Percentiles rank a stretch among this genome's conserved stretches.
Conservation (phyloP, 2,113 vertebrate species). For the Halichoerus grypus region DNA sequence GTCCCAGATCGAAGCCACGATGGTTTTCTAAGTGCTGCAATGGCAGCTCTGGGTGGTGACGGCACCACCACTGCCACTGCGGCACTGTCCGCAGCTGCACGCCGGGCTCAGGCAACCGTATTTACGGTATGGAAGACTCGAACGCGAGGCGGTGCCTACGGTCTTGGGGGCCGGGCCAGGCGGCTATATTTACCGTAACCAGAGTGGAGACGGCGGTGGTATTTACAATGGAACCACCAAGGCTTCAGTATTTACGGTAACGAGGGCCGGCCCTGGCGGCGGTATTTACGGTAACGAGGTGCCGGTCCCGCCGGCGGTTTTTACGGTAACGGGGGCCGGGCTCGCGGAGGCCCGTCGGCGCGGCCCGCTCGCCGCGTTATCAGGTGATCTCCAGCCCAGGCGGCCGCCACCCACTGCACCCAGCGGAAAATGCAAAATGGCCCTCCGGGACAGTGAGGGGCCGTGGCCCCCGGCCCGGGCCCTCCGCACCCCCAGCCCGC, state of each 20-base stretch:
- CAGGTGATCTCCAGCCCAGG: slow-evolving; percentile 89
- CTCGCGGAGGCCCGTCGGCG: slow-evolving; percentile 69
- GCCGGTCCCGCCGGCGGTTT: neutral
- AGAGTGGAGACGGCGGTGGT: slow-evolving; percentile 48
- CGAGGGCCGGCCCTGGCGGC: neutral
- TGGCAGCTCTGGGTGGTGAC: neutral
- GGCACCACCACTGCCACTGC: neutral
- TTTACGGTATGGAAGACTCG: slow-evolving; percentile 27
- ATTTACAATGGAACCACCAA: slow-evolving; percentile 71
- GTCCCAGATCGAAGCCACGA: neutral
- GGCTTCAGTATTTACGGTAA: slow-evolving; percentile 84
- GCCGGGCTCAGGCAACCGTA: neutral
- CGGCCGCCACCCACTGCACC: slow-evolving; percentile 82
- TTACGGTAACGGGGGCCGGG: slow-evolving; percentile 85
- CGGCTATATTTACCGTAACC: neutral
- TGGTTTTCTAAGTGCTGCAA: neutral
- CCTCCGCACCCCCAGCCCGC: slow-evolving; percentile 71
- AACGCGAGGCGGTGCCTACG: neutral
- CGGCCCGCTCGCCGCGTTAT: slow-evolving; percentile 75
- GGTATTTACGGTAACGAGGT: neutral
- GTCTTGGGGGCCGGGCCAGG: neutral
- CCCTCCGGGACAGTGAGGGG: slow-evolving; percentile 91
- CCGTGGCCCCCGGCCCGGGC: slow-evolving; percentile 83
- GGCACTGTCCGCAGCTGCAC: neutral
- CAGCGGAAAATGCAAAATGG: slow-evolving; percentile 92